Evolutionary conservation across 2,797 vertebrate species (phyloP).

Genomic region (Rhabdomys pumilio): DNA sequence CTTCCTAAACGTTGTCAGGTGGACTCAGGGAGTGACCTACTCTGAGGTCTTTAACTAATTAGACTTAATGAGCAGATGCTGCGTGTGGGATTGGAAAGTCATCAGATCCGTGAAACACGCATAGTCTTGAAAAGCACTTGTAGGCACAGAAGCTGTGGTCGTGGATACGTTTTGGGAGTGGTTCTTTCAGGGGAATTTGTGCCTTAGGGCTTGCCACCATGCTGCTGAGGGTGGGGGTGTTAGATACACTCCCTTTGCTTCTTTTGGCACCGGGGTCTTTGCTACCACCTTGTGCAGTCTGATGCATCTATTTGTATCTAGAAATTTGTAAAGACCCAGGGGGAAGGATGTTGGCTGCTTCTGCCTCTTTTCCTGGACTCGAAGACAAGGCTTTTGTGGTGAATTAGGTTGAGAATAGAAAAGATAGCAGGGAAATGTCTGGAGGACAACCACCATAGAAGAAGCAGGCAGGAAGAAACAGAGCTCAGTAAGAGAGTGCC

Average conservation of each 20-base stretch:
- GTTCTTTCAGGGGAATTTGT: neutral
- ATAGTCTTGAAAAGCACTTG: neutral
- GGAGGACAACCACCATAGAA: neutral
- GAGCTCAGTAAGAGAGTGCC: neutral
- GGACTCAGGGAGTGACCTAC: neutral
- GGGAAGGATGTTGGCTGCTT: neutral
- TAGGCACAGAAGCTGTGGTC: neutral
- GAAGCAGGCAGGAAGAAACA: neutral
- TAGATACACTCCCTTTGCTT: rapidly evolving
- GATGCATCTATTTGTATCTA: neutral
- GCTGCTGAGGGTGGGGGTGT: neutral
- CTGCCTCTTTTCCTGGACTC: neutral
- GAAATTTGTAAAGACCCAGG: neutral
- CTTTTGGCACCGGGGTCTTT: neutral
- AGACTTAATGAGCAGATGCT: neutral
- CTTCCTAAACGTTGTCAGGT: neutral
- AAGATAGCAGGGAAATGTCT: neutral
- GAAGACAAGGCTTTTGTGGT: neutral
- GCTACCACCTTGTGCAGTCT: neutral
- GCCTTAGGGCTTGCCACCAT: neutral
- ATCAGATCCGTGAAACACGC: neutral
- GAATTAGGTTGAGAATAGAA: neutral
- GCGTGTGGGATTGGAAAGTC: neutral
- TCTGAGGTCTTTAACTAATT: neutral
- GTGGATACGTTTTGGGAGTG: neutral